Evolutionary conservation across 2,888 invertebrate genomes (phyloP).

Genomic region (Drosophila percnosoma): DNA sequence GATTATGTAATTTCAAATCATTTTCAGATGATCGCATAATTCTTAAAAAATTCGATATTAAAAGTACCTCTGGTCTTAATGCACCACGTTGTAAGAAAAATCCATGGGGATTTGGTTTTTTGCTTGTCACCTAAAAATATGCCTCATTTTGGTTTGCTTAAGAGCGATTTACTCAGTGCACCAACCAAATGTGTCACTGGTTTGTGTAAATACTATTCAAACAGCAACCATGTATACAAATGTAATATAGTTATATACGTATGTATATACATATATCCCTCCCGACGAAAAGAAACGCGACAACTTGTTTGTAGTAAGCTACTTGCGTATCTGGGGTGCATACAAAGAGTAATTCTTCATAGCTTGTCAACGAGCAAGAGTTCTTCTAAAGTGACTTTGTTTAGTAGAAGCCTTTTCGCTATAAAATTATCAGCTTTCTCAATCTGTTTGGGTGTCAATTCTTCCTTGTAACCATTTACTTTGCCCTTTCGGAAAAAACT

Average conservation of each 20-base stretch:
- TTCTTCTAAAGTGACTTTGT: slow-evolving; percentile 51
- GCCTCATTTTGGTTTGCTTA: background rate
- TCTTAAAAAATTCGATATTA: background rate
- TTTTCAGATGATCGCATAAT: background rate
- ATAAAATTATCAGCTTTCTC: slow-evolving; percentile 39
- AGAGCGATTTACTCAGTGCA: background rate
- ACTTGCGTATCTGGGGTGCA: background rate
- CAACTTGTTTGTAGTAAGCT: background rate
- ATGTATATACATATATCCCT: background rate
- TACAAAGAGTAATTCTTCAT: background rate
- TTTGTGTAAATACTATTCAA: background rate
- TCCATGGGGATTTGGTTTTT: background rate
- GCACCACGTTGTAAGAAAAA: background rate
- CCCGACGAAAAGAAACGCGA: background rate
- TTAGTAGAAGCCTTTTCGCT: slow-evolving; percentile 16
- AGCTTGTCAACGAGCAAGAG: slow-evolving; percentile 38
- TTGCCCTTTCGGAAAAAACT: slow-evolving; percentile 68
- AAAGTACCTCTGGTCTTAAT: background rate
- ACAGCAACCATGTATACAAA: background rate
- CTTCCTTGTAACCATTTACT: slow-evolving; percentile 64
- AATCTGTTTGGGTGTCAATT: slow-evolving; percentile 51
- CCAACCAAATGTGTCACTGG: background rate
- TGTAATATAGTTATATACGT: too few relatives aligned
- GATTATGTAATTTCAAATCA: background rate
- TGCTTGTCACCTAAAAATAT: background rate